These are phyloP conservation scores for Callitettix versicolor DNA, from an alignment of 1,140 invertebrate genomes.

Conservation along the genomic window DNA sequence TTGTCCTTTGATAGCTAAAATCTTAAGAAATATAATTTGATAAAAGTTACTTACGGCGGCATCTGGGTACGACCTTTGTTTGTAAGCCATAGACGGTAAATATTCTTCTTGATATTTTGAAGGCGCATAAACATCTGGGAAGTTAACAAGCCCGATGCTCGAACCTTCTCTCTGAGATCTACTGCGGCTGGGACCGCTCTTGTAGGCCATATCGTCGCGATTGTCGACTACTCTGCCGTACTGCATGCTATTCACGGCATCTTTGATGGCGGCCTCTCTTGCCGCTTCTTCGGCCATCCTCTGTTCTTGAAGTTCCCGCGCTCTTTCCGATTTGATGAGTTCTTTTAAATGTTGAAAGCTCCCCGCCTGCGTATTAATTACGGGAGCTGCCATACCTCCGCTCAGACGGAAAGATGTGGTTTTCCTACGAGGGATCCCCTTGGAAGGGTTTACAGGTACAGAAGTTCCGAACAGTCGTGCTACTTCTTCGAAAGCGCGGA, in stretches of 20 bases:
- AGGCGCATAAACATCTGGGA: conserved; percentile 15
- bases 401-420: conserved; percentile 29
- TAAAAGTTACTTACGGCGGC: background rate
- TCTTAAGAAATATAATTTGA: too few relatives aligned
- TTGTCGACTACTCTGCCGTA: background rate
- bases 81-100: conserved; percentile 5
- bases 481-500: conserved; percentile 35
- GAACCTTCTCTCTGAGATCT: background rate
- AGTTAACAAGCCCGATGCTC: conserved; percentile 14
- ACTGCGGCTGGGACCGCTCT: background rate
- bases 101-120: conserved; percentile 16
- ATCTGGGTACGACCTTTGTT: conserved; percentile 9
- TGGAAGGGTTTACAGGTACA: conserved; percentile 15
- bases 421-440: conserved; percentile 19
- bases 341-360: conserved; percentile 47
- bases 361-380: conserved; percentile 38
- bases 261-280: conserved; percentile 41
- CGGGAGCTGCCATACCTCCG: conserved; percentile 21
- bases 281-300: conserved; percentile 48
- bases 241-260: conserved; percentile 29
- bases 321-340: conserved; percentile 48
- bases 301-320: conserved; percentile 53
- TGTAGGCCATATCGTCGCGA: background rate
- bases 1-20: too few relatives aligned
- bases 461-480: conserved; percentile 17